Conservation (phyloP, 1,140 invertebrate species). For the Panulirus ornatus region DNA sequence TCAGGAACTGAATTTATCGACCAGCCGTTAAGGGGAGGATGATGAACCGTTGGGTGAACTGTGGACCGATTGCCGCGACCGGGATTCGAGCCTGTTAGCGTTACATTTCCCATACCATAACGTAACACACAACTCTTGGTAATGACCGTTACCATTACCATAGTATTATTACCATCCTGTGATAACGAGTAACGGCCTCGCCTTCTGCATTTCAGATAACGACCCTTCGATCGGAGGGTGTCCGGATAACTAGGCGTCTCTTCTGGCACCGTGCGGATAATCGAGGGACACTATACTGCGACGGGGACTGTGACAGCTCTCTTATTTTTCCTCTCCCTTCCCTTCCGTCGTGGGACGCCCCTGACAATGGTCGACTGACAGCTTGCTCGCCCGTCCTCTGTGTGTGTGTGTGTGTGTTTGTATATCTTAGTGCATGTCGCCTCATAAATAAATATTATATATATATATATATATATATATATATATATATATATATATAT, state of each 20-base stretch:
- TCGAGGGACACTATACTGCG: constrained; percentile 51
- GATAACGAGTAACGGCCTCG: too few relatives aligned
- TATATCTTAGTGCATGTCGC: background rate
- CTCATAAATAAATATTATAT: background rate
- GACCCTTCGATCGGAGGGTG: constrained; percentile 32
- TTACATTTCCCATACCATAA: too few relatives aligned
- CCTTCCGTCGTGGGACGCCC: constrained; percentile 35
- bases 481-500: background rate
- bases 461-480: background rate
- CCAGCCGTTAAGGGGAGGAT: too few relatives aligned
- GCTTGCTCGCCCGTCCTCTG: background rate
- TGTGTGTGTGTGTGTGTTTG: constrained; percentile 6
- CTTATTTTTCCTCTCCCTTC: constrained; percentile 65
- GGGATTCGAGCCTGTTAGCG: too few relatives aligned
- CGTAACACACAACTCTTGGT: too few relatives aligned
- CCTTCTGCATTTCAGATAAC: background rate
- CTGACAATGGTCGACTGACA: constrained; percentile 51
- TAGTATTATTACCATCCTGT: too few relatives aligned
- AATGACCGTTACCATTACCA: too few relatives aligned
- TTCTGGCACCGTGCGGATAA: constrained; percentile 56
- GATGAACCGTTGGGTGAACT: too few relatives aligned
- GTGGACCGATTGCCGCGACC: too few relatives aligned
- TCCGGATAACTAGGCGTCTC: constrained; percentile 45
- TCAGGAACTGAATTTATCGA: too few relatives aligned
- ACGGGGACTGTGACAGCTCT: constrained; percentile 50